Percentiles rank a stretch among this genome's conserved stretches.
Conservation (phyloP, 2,113 vertebrate species). For the Muscicapa adusta region DNA sequence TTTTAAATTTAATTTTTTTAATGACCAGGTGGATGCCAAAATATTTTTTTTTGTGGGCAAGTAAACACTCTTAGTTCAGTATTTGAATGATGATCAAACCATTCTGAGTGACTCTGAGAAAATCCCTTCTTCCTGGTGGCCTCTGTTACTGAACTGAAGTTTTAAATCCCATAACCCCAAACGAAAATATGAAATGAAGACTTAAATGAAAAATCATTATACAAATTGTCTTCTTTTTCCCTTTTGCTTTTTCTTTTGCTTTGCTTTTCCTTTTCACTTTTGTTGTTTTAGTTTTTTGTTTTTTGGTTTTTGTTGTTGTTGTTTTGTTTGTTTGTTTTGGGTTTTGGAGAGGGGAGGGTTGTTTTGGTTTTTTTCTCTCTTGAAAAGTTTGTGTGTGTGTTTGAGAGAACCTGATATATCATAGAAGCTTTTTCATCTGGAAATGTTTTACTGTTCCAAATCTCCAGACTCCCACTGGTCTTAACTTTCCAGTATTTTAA, state of each 20-base stretch:
- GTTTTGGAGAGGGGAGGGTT: too few species aligned
- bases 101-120: not conserved
- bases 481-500: conserved; percentile 4
- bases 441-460: conserved; percentile 1
- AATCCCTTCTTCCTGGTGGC: not conserved
- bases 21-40: not conserved
- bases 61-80: not conserved
- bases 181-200: not conserved
- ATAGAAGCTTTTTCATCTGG: not conserved
- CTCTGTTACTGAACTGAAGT: not conserved
- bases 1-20: not conserved
- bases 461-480: not conserved
- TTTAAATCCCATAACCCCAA: not conserved
- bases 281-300: not conserved
- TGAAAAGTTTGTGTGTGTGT: not conserved
- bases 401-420: not conserved
- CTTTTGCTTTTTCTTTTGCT: not conserved
- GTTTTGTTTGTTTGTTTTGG: not conserved
- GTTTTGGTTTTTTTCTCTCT: not conserved
- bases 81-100: conserved; percentile 1
- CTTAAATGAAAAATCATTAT: not conserved
- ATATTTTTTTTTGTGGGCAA: not conserved
- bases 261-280: not conserved
- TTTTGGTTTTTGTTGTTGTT: too few species aligned
- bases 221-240: not conserved